These are phyloP conservation scores for Alloplasta piceator DNA, from an alignment of 2,888 invertebrate genomes.

Conservation along the genomic window DNA sequence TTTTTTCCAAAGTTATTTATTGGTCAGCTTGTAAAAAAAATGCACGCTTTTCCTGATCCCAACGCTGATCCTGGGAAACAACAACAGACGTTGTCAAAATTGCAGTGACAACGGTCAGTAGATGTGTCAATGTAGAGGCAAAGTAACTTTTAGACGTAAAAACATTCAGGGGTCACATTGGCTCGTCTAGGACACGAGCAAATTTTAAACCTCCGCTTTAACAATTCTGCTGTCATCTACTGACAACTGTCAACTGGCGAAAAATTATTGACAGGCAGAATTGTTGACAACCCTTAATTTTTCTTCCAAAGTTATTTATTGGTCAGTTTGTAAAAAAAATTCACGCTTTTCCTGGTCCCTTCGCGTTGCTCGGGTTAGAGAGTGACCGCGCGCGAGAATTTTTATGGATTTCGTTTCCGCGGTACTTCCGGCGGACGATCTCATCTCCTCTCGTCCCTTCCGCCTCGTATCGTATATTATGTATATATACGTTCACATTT, in stretches of 20 bases:
- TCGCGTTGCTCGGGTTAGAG: conserved; percentile 64
- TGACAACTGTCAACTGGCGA: no score
- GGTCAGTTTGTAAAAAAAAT: no score
- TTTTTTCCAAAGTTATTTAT: no score
- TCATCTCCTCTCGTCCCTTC: conserved; percentile 73
- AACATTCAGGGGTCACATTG: no score
- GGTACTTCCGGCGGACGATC: conserved; percentile 78
- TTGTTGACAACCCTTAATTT: no score
- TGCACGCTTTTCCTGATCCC: no score
- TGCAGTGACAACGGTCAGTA: not conserved
- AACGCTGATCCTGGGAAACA: no score
- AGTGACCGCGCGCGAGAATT: conserved; percentile 70
- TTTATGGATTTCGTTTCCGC: conserved; percentile 81
- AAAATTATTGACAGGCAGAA: no score
- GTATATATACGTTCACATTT: not conserved
- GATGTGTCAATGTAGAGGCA: conserved; percentile 16
- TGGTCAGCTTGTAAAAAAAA: no score
- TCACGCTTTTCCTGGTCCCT: conserved; percentile 11
- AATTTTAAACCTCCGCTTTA: no score
- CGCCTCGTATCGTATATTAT: conserved; percentile 39
- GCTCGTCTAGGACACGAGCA: not conserved
- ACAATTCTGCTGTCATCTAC: no score
- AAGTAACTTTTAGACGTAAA: conserved; percentile 26
- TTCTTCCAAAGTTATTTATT: no score
- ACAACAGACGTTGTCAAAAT: conserved; percentile 36